phyloP scores from a whole-genome alignment of 2,113 vertebrate genomes.

The Acrocephalus kingi region DNA sequence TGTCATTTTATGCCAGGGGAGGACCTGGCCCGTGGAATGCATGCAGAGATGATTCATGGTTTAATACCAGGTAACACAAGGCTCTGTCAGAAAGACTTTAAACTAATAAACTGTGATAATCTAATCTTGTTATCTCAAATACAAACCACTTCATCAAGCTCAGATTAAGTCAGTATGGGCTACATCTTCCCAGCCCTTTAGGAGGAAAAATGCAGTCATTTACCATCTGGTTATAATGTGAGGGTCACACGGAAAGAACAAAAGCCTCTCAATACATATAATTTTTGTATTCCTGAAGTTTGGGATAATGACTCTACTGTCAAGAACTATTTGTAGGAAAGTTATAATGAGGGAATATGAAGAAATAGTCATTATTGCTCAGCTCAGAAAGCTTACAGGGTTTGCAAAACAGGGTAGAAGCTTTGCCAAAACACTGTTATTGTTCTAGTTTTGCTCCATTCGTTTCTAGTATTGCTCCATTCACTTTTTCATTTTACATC shows the following conservation, averaged over 20 bases:
- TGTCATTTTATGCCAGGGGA: slow-evolving; percentile 1
- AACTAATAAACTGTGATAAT: slow-evolving; percentile 67
- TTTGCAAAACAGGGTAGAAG: background rate
- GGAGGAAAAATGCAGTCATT: slow-evolving; percentile 45
- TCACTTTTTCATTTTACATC: background rate
- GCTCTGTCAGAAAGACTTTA: slow-evolving; percentile 62
- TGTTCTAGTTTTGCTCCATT: slow-evolving; percentile 21
- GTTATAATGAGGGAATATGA: background rate
- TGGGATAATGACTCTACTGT: slow-evolving; percentile 13
- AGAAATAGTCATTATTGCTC: slow-evolving; percentile 30
- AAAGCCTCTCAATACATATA: background rate
- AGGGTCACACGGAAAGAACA: slow-evolving; percentile 23
- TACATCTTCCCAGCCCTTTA: slow-evolving; percentile 21
- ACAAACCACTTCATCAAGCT: slow-evolving; percentile 66
- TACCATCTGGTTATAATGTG: slow-evolving; percentile 63
- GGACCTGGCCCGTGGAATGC: background rate
- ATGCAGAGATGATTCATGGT: slow-evolving; percentile 41
- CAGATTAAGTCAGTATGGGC: slow-evolving; percentile 66
- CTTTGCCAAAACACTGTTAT: background rate
- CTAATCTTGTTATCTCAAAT: slow-evolving; percentile 62
- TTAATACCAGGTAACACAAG: slow-evolving; percentile 59
- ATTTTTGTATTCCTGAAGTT: slow-evolving; percentile 22
- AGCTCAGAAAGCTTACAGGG: background rate
- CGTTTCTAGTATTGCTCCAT: slow-evolving; percentile 27
- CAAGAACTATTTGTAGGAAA: slow-evolving; percentile 32